Conservation (phyloP, 2,113 vertebrate species). For the Lonchura striata region DNA sequence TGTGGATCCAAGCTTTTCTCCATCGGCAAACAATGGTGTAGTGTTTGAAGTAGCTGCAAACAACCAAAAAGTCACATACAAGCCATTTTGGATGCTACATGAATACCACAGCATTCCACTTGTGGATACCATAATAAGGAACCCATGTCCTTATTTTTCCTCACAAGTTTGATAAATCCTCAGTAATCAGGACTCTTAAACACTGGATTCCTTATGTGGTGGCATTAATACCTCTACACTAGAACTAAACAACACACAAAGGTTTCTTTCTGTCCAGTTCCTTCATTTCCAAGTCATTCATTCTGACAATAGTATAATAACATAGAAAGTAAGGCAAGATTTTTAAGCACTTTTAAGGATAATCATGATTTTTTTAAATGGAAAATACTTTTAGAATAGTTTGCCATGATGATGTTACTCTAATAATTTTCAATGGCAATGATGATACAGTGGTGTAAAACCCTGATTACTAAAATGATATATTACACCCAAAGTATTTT, state of each 20-base stretch:
- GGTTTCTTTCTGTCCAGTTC: neutral
- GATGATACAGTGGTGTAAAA: neutral
- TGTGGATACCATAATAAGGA: neutral
- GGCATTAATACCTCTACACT: neutral
- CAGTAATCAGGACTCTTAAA: neutral
- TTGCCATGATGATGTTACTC: neutral
- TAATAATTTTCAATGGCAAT: neutral
- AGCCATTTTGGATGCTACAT: neutral
- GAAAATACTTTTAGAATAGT: neutral
- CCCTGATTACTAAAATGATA: neutral
- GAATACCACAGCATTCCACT: accelerated
- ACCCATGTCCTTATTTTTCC: neutral
- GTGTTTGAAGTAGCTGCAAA: neutral
- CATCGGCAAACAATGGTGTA: neutral
- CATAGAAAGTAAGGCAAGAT: neutral
- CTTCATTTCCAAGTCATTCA: neutral
- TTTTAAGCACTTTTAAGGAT: neutral
- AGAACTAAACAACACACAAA: neutral
- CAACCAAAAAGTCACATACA: accelerated
- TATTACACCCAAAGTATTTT: neutral
- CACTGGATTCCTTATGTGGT: neutral
- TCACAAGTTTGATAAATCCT: neutral
- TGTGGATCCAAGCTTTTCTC: neutral
- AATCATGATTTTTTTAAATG: accelerated
- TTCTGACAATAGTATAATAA: neutral